Percentiles rank a stretch among this genome's conserved stretches.
phyloP scores from a whole-genome alignment of 2,113 vertebrate genomes.

The Dicrurus megarhynchus region DNA sequence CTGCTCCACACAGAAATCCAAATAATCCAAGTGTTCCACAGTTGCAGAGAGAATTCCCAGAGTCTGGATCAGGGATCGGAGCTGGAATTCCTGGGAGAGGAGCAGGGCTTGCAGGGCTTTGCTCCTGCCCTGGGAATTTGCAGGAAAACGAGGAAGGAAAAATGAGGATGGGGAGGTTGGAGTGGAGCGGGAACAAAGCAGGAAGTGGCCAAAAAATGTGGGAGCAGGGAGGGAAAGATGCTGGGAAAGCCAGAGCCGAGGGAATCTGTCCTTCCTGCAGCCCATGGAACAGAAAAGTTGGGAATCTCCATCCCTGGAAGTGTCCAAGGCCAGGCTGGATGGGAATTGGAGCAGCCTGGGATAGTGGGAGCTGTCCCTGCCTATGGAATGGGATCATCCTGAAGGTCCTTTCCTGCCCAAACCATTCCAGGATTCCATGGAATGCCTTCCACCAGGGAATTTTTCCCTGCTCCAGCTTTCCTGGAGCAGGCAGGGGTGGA shows the following conservation, averaged over 20 bases:
- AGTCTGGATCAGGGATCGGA: not conserved
- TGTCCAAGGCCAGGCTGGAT: not conserved
- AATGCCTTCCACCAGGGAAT: not conserved
- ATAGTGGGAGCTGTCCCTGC: not conserved
- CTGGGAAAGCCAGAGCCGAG: rapidly evolving
- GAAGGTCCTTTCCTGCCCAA: not conserved
- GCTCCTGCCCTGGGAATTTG: not conserved
- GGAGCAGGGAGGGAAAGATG: not conserved
- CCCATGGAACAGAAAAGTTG: not conserved
- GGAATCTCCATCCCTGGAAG: not conserved
- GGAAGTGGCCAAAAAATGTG: not conserved
- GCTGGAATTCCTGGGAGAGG: not conserved
- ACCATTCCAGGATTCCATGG: not conserved
- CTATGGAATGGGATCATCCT: not conserved
- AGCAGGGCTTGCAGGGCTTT: not conserved
- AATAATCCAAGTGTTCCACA: not conserved
- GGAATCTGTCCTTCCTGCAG: not conserved
- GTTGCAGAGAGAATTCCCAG: not conserved
- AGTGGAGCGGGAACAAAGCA: not conserved
- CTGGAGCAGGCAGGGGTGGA: rapidly evolving
- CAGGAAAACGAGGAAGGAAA: not conserved
- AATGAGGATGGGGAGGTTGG: not conserved
- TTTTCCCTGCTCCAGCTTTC: not conserved
- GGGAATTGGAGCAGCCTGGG: not conserved
- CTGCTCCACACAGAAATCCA: not conserved